Evolutionary conservation across 2,888 invertebrate species (phyloP), one percentile per base, ranked within the genome.

Genomic region (Limnephilus rhombicus): DNA sequence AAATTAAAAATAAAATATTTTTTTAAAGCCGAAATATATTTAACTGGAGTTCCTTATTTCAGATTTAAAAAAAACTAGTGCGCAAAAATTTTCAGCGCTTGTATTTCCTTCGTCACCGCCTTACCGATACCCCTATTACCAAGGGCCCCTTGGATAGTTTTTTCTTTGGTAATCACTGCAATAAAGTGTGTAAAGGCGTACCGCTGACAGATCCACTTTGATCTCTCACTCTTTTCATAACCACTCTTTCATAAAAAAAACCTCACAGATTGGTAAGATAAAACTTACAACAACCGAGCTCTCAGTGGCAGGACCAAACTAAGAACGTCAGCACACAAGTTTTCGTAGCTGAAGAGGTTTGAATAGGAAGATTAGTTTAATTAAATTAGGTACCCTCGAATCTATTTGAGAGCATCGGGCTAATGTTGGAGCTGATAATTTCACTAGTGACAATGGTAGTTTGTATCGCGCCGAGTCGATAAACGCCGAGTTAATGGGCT

Each of bases 401-500:
- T 24, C 68, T 68, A 15, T 53, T 18, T 53, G 7, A 53, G 15
- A 53, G 18, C 53, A 53, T 68, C n/a, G 68, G 68, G 68, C 68
- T 68, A 68, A 68, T 68, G 68, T 68, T 68, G 24, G 24, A 68
- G 68, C n/a, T 68, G 68, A 68, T 68, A 68, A 68, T 24, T 68
- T 68, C 68, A 24, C 24, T 68, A 11, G 87, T 53, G 87, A 87
- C 53, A 49, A 87, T 87, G 31, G 88, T 29, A 87, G 88, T 29
- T 29, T 86, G 13, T 86, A 86, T 86, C 85, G 49, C 85, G 49
- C 11, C 85, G n/a, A 41, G 85, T 49, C 45, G 86, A 86, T 86
- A 86, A 86, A 80, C 88, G 80, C 80, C 41, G 88, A 89, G 80
- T 89, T 86, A 45, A 41, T 80, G 80, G 88, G 37, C n/a, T 89